Evolutionary conservation across 2,113 vertebrate species (phyloP).

Genomic region (Zosterops japonicus): DNA sequence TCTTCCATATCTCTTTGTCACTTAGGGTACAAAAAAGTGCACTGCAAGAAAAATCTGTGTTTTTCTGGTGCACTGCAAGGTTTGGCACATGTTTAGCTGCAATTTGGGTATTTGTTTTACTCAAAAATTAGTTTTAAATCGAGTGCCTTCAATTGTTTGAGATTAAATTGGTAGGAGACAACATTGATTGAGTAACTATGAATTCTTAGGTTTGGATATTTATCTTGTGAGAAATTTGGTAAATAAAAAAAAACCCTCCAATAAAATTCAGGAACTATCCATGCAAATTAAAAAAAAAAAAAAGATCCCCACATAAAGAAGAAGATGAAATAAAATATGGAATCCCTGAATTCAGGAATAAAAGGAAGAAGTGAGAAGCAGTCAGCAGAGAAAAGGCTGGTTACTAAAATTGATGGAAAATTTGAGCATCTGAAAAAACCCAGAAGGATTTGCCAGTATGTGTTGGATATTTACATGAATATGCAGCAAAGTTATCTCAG

Average conservation of each 20-base stretch:
- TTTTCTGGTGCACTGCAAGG: background rate
- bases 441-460: background rate
- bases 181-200: background rate
- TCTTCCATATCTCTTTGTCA: background rate
- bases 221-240: background rate
- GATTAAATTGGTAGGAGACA: background rate
- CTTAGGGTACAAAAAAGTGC: background rate
- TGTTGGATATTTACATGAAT: background rate
- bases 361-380: slow-evolving; percentile 8
- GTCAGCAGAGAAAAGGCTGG: background rate
- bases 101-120: background rate
- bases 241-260: fast-evolving
- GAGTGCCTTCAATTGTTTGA: background rate
- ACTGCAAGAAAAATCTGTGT: background rate
- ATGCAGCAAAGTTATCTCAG: background rate
- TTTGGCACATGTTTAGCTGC: background rate
- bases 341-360: background rate
- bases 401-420: background rate
- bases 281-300: background rate
- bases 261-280: background rate
- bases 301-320: background rate
- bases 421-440: background rate
- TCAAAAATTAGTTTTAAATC: background rate
- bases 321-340: slow-evolving; percentile 3
- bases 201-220: background rate